phyloP scores from a whole-genome alignment of 1,140 invertebrate species.

The Sinella curviseta region DNA sequence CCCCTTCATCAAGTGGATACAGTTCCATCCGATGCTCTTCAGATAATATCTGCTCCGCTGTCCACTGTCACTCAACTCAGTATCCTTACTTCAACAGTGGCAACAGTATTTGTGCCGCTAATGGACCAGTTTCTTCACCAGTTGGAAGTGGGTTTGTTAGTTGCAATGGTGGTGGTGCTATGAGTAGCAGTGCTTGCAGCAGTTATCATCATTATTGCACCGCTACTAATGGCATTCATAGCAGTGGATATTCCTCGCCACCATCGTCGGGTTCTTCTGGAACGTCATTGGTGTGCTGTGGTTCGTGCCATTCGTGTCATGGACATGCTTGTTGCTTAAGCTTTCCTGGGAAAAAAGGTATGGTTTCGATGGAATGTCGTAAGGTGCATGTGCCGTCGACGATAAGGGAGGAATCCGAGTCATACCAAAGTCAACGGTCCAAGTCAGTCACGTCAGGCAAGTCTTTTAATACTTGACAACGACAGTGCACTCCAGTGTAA shows the following conservation, averaged over 20 bases:
- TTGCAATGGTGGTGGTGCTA: neutral
- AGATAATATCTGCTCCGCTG: slow-evolving; percentile 34
- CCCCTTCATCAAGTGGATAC: slow-evolving; percentile 47
- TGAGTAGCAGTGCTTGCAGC: neutral
- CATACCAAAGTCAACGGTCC: slow-evolving; percentile 43
- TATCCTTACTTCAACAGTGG: slow-evolving; percentile 28
- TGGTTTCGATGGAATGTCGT: slow-evolving; percentile 12
- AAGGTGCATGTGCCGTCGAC: slow-evolving; percentile 47
- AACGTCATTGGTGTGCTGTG: neutral
- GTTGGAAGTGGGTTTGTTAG: neutral
- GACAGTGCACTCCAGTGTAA: slow-evolving; percentile 12
- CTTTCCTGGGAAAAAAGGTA: slow-evolving; percentile 24
- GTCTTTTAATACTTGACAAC: neutral
- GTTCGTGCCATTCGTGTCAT: neutral
- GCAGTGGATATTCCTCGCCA: neutral
- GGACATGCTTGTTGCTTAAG: neutral
- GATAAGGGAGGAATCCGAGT: slow-evolving; percentile 48
- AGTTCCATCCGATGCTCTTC: slow-evolving; percentile 43
- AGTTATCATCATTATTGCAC: neutral
- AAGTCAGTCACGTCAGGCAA: slow-evolving; percentile 22
- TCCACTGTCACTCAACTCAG: slow-evolving; percentile 31
- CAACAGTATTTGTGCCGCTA: too few species aligned
- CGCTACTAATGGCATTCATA: neutral
- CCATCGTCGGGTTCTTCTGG: neutral
- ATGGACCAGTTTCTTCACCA: neutral